Evolutionary conservation across 2,113 vertebrate genomes (phyloP).

Genomic region (Excalfactoria chinensis): DNA sequence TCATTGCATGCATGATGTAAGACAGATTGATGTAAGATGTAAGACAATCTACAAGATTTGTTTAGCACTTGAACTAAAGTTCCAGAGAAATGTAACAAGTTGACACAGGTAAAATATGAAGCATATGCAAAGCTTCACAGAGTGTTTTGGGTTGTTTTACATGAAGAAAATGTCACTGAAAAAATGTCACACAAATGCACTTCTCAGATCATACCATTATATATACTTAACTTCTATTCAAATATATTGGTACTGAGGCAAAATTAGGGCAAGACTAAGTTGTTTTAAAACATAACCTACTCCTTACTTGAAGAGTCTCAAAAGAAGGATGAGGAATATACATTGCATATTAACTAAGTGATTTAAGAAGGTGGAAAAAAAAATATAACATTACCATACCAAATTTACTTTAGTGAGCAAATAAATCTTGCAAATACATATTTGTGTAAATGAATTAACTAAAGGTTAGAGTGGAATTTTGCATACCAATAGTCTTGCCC

Average conservation of each 20-base stretch:
- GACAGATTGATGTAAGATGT: neutral
- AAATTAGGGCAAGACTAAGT: neutral
- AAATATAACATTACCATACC: neutral
- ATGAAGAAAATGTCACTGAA: neutral
- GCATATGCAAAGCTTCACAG: neutral
- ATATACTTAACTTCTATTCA: neutral
- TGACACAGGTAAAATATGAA: neutral
- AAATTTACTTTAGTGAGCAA: neutral
- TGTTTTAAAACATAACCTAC: neutral
- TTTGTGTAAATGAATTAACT: neutral
- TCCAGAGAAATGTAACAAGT: neutral
- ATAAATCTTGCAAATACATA: neutral
- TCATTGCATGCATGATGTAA: neutral
- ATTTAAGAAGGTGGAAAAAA: neutral
- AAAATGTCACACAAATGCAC: rapidly evolving
- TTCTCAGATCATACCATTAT: neutral
- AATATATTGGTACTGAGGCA: neutral
- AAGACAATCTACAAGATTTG: neutral
- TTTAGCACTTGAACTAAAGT: neutral
- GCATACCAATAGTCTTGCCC: neutral
- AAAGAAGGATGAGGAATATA: neutral
- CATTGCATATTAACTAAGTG: neutral
- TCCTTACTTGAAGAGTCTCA: neutral
- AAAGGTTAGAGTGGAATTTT: neutral
- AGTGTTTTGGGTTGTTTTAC: neutral